phyloP scores from a whole-genome alignment of 2,113 vertebrate genomes.

The Misgurnus anguillicaudatus region DNA sequence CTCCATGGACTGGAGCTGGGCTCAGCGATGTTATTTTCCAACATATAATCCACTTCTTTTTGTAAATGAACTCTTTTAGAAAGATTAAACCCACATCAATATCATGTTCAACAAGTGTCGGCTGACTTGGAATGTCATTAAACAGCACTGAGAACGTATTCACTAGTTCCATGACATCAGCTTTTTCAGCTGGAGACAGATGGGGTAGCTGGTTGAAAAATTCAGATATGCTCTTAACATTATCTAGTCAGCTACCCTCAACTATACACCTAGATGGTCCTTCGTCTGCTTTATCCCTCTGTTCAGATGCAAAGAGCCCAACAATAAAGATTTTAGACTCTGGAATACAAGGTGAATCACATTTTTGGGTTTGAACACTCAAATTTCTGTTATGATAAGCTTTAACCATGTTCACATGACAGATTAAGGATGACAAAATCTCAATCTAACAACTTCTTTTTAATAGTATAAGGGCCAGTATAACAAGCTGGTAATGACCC shows the following conservation, averaged over 20 bases:
- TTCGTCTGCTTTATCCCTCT: not conserved
- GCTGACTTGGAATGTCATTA: not conserved
- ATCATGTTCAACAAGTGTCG: not conserved
- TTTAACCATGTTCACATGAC: no score
- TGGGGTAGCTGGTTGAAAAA: not conserved
- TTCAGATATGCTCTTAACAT: not conserved
- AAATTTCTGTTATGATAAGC: not conserved
- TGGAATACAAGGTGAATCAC: not conserved
- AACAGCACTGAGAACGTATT: not conserved
- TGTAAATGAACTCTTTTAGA: not conserved
- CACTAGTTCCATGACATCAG: not conserved
- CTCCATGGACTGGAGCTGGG: not conserved
- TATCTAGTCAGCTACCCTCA: not conserved
- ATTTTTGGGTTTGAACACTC: not conserved
- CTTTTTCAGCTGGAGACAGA: not conserved
- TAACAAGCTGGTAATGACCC: no score
- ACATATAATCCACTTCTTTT: slow-evolving; percentile 30
- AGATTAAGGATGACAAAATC: slow-evolving; percentile 22
- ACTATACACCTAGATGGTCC: not conserved
- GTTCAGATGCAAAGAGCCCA: not conserved
- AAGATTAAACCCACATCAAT: slow-evolving; percentile 5
- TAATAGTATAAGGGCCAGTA: not conserved
- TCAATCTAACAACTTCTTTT: not conserved
- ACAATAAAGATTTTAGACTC: not conserved
- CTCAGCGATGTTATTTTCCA: no score